phyloP scores from a whole-genome alignment of 2,888 invertebrate genomes.

The Erebia epiphron region DNA sequence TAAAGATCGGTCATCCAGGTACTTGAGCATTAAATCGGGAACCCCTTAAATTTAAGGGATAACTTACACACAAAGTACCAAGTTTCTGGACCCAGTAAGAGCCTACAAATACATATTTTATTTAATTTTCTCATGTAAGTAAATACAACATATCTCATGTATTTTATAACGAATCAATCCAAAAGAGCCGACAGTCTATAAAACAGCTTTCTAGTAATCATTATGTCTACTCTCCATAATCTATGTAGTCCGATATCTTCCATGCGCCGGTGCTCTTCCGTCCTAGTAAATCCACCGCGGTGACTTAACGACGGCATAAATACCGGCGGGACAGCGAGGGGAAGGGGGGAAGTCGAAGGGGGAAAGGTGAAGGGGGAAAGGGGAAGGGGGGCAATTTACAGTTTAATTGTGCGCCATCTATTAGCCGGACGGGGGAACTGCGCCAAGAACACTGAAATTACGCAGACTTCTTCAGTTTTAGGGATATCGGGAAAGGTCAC shows the following conservation, averaged over 20 bases:
- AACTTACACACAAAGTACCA: too few relatives aligned
- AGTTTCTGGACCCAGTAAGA: too few relatives aligned
- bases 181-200: too few relatives aligned
- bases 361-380: conserved; percentile 36
- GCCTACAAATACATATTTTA: too few relatives aligned
- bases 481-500: background rate
- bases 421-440: conserved; percentile 51
- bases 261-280: conserved; percentile 34
- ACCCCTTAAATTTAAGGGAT: too few relatives aligned
- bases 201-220: too few relatives aligned
- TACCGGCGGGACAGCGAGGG: conserved; percentile 42
- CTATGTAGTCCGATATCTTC: conserved; percentile 20
- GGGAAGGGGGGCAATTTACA: conserved; percentile 51
- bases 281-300: conserved; percentile 56
- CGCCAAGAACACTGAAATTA: conserved; percentile 28
- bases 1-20: too few relatives aligned
- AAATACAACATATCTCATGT: too few relatives aligned
- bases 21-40: too few relatives aligned
- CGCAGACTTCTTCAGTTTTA: conserved; percentile 22
- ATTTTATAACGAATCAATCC: too few relatives aligned
- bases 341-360: conserved; percentile 23
- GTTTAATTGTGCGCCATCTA: conserved; percentile 68
- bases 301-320: conserved; percentile 67
- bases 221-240: conserved; percentile 12
- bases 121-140: too few relatives aligned